Evolutionary conservation across 2,888 invertebrate genomes (phyloP).

Genomic region (Asteroscopus sphinx): DNA sequence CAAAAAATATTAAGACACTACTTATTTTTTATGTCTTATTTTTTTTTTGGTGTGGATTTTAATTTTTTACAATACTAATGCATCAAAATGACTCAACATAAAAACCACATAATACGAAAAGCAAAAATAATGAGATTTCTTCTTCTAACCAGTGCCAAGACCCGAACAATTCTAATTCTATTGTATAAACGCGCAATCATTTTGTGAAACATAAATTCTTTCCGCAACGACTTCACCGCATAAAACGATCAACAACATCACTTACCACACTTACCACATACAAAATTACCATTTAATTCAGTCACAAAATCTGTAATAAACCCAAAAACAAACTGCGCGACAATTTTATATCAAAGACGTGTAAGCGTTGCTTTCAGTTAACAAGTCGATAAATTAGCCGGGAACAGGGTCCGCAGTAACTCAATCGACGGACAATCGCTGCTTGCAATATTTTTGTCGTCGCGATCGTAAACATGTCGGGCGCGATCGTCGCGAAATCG

Average conservation of each 20-base stretch:
- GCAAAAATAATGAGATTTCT: too few species aligned
- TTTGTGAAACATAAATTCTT: conserved; percentile 21
- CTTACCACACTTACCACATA: conserved; percentile 7
- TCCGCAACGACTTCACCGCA: conserved; percentile 16
- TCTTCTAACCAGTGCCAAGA: conserved; percentile 2
- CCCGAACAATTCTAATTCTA: neutral
- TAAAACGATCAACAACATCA: conserved; percentile 36
- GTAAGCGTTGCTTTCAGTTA: conserved; percentile 61
- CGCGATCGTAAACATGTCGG: conserved; percentile 82
- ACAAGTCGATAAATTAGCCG: conserved; percentile 76
- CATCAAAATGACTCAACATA: too few species aligned
- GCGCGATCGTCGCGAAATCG: conserved; percentile 60
- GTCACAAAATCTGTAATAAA: conserved; percentile 42
- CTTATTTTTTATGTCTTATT: too few species aligned
- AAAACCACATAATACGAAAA: too few species aligned
- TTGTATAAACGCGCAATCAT: conserved; percentile 1
- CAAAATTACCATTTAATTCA: conserved; percentile 36
- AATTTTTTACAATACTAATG: too few species aligned
- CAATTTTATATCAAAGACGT: conserved; percentile 45
- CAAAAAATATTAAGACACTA: too few species aligned
- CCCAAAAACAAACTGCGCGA: conserved; percentile 50
- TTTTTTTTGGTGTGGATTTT: too few species aligned
- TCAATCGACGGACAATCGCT: conserved; percentile 78
- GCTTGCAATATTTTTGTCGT: conserved; percentile 82
- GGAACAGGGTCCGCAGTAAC: conserved; percentile 71